These are phyloP conservation scores for Poeciliopsis turneri DNA, from an alignment of 2,797 vertebrate genomes.

Conservation along the genomic window DNA sequence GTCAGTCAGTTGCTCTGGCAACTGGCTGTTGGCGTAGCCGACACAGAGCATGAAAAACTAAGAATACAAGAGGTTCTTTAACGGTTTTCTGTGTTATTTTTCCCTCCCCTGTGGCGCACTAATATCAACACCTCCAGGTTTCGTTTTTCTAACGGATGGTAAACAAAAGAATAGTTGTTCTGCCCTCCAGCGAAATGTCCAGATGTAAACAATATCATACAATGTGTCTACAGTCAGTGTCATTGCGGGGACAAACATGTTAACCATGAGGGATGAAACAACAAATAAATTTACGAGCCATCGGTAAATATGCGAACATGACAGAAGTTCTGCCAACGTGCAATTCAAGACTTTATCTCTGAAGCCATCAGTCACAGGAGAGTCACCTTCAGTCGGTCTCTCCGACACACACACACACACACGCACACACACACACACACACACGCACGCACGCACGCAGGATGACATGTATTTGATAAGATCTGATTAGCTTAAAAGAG, in stretches of 20 bases:
- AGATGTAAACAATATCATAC: no score
- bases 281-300: conserved; percentile 7
- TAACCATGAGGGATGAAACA: background rate
- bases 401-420: background rate
- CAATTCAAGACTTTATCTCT: conserved; percentile 43
- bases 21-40: no score
- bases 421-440: background rate
- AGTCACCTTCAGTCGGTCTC: conserved; percentile 63
- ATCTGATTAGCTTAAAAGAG: conserved; percentile 64
- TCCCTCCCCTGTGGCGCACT: no score
- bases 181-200: no score
- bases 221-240: background rate
- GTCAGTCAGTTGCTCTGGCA: no score
- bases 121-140: no score
- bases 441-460: background rate
- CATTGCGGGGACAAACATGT: background rate
- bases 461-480: conserved; percentile 37
- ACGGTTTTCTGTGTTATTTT: no score
- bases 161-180: no score
- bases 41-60: no score
- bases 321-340: conserved; percentile 33
- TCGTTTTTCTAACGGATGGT: no score
- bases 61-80: no score
- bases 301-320: background rate
- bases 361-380: conserved; percentile 28